These are phyloP conservation scores for Aphelenchoides besseyi DNA, from an alignment of 1,140 invertebrate genomes.

Conservation along the genomic window DNA sequence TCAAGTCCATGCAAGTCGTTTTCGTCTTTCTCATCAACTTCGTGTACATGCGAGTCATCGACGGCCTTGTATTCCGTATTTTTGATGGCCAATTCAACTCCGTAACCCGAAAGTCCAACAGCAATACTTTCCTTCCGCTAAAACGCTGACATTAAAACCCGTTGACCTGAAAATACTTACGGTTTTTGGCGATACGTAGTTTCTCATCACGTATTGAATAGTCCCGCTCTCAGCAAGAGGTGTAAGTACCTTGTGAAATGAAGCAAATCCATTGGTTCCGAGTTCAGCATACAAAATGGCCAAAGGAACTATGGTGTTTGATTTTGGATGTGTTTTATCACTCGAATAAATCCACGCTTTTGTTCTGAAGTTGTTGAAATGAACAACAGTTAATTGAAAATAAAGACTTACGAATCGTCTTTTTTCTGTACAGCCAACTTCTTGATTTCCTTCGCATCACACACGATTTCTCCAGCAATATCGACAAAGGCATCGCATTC, in stretches of 20 bases:
- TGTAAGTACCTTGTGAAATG: conserved; percentile 33
- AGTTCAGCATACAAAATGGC: conserved; percentile 49
- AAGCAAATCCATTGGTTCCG: conserved; percentile 28
- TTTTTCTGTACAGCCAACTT: conserved; percentile 17
- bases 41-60: conserved; percentile 74
- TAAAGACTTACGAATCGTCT: conserved; percentile 8
- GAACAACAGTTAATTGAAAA: conserved; percentile 27
- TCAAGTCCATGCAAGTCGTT: conserved; percentile 58
- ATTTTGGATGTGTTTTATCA: conserved; percentile 35
- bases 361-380: conserved; percentile 24
- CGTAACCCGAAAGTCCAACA: conserved; percentile 86
- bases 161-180: conserved; percentile 4
- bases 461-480: conserved; percentile 29
- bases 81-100: conserved; percentile 95
- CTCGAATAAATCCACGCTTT: conserved; percentile 26
- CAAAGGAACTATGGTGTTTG: conserved; percentile 14
- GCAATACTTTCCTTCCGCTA: conserved; percentile 63
- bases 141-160: conserved; percentile 3
- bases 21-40: conserved; percentile 28
- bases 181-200: conserved; percentile 28
- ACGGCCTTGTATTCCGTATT: conserved; percentile 99
- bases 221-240: conserved; percentile 27
- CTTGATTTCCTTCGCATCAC: conserved; percentile 10
- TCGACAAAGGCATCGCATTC: conserved; percentile 34
- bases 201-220: conserved; percentile 42